Base-by-base conservation (phyloP, 2,888 invertebrate genomes). In the Drosophila anomelani region DNA sequence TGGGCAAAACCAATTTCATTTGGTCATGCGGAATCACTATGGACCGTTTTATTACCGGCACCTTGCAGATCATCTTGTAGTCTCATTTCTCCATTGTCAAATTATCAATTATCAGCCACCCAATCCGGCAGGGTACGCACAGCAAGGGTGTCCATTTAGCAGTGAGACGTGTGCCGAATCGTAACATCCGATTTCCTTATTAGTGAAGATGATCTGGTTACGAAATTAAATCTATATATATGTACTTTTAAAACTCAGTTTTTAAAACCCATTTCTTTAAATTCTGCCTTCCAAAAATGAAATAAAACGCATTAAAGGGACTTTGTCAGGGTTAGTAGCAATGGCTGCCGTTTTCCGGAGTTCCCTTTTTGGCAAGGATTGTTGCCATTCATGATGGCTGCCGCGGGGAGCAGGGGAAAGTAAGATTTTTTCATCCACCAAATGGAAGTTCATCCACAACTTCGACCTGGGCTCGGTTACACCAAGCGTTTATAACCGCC, bases 401-500 rank as follows among this genome's bases (percentile, higher is more conserved):
- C 71, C 87, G 43, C 43, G 6, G 4, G 6, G 53, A 23, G 39
- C 26, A 15, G 20, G 39, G 12, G 13, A 43, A 43, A 17, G 41
- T 41, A 10, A 3, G 20, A 34, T n/a, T 36, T 13, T 39, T 67
- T 57, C 68, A 67, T 57, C 68, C 68, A 57, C 36, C 49, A 49
- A 26, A 10, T 8, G 32, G 39, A 56, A 46, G 38, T 26, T 15
- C 32, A 13, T 13, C 15, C 20, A 38, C 38, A 56, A 29, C 55
- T 76, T 49, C 29, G 26, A 39, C 17, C 49, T 38, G 43, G 29
- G 26, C 81, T 82, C 76, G 59, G 88, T 81, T 81, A 90, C 91
- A 91, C 91, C 91, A 91, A 88, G 91, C 91, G 91, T 91, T 85
- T 85, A 88, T 91, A 91, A 91, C 85, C 78, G 75, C 70, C 84